Evolutionary conservation across 2,797 vertebrate genomes (phyloP), one percentile per base, ranked within the genome.

Genomic region (Corythornis leucogaster): DNA sequence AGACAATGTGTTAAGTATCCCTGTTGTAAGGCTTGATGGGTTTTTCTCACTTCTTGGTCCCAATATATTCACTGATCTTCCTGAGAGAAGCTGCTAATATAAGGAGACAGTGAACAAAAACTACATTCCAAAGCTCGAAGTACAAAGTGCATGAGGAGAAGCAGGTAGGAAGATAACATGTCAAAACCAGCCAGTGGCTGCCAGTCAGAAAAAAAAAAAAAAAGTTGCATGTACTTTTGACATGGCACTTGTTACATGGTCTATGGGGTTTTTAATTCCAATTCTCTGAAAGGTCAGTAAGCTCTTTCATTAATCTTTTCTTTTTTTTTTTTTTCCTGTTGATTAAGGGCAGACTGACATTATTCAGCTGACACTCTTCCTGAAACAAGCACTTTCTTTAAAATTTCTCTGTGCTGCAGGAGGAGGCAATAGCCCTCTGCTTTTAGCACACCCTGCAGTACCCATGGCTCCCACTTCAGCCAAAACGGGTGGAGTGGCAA

Each of bases 51-150:
- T 89, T 71, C 69, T 78, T 86, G 70, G 86, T 94, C 58, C 57
- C 30, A n/a, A 48, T 5, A 80, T 78, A 59, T 42, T 28, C 26
- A 61, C 66, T 51, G 88, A 38, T 87, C 73, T 81, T 96, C 48
- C 55, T 31, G 55, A 64, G 77, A 74, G 75, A 61, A 89, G 89
- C 85, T 92, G 85, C 87, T 95, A 87, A 93, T 94, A 95, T 85
- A 97, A 87, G 57, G 58, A 86, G 73, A 95, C 45, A 82, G 63
- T 66, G 91, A 89, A 92, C n/a, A 92, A 97, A 93, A 89, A 82
- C 91, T 57, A 89, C 61, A 74, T 92, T 94, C 82, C 84, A 89
- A 92, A 96, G 97, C 68, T 90, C 95, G 93, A 97, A 97, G 97
- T 97, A 58, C 96, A 94, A 97, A 95, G 96, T 94, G 87, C 90